A percentile compares a stretch with the other conserved stretches of the same genome.
phyloP scores from a whole-genome alignment of 2,113 vertebrate species.

The Melanerpes aurifrons region DNA sequence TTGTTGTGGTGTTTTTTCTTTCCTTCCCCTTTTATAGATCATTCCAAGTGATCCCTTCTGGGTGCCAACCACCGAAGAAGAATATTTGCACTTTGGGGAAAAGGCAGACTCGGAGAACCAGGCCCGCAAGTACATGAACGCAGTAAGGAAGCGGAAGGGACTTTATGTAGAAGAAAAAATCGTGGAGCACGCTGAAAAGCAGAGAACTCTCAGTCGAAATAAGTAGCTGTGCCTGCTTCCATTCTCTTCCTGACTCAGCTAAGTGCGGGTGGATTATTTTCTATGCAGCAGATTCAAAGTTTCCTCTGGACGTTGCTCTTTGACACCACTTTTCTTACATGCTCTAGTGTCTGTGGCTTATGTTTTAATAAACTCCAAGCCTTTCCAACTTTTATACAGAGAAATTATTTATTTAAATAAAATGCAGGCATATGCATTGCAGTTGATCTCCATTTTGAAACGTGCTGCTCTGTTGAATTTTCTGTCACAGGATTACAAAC shows the following conservation, averaged over 20 bases:
- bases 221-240: conserved; percentile 76
- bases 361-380: conserved; percentile 51
- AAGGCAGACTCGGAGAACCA: conserved; percentile 94
- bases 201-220: conserved; percentile 93
- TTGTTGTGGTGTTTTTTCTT: not conserved
- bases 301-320: not conserved
- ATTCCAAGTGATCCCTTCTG: conserved; percentile 92
- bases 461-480: not conserved
- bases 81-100: conserved; percentile 97
- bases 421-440: not conserved
- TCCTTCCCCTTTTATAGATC: conserved; percentile 74
- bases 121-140: conserved; percentile 94
- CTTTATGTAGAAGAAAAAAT: conserved; percentile 95
- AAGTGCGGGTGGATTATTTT: not conserved
- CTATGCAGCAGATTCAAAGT: conserved; percentile 1
- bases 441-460: conserved; percentile 6
- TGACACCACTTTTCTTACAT: not conserved
- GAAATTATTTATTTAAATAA: conserved; percentile 26
- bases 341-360: not conserved
- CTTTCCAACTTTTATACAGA: conserved; percentile 46
- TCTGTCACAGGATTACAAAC: not conserved
- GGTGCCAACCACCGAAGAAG: conserved; percentile 97
- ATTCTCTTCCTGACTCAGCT: not conserved
- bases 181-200: conserved; percentile 95
- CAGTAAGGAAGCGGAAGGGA: conserved; percentile 91